phyloP scores from a whole-genome alignment of 2,888 invertebrate genomes.

The Stratiomys singularior region DNA sequence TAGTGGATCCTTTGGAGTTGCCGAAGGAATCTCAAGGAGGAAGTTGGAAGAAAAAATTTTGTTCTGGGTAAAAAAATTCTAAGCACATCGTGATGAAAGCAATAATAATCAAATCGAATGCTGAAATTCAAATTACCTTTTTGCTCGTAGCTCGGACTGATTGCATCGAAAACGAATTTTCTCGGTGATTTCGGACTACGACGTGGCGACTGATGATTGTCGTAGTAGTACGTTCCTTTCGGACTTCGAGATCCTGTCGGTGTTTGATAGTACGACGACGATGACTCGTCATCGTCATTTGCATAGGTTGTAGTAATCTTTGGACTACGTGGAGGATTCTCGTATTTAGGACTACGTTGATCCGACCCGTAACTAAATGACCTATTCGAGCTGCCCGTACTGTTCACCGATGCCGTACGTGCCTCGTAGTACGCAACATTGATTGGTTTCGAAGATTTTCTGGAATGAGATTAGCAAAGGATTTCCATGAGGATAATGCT shows the following conservation, averaged over 20 bases:
- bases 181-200: constrained; percentile 71
- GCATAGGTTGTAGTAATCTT: constrained; percentile 65
- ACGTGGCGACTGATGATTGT: constrained; percentile 55
- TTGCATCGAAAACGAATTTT: constrained; percentile 70
- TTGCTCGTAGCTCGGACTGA: constrained; percentile 58
- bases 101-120: no score
- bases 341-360: constrained; percentile 56
- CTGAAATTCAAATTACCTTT: constrained; percentile 48
- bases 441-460: constrained; percentile 36
- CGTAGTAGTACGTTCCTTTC: constrained; percentile 54
- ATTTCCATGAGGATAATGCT: not conserved
- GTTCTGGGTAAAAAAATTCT: no score
- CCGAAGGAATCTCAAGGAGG: no score
- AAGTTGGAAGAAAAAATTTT: no score
- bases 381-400: constrained; percentile 48
- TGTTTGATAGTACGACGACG: constrained; percentile 61
- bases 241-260: constrained; percentile 58
- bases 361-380: constrained; percentile 48
- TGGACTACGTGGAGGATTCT: constrained; percentile 63
- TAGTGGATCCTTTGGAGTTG: no score
- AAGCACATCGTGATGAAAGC: no score
- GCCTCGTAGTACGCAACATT: constrained; percentile 36
- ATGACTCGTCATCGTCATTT: constrained; percentile 60
- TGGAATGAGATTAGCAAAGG: not conserved
- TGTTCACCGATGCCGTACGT: constrained; percentile 31